Base-by-base conservation (phyloP, 1,140 invertebrate genomes). In the Coptotermes formosanus region DNA sequence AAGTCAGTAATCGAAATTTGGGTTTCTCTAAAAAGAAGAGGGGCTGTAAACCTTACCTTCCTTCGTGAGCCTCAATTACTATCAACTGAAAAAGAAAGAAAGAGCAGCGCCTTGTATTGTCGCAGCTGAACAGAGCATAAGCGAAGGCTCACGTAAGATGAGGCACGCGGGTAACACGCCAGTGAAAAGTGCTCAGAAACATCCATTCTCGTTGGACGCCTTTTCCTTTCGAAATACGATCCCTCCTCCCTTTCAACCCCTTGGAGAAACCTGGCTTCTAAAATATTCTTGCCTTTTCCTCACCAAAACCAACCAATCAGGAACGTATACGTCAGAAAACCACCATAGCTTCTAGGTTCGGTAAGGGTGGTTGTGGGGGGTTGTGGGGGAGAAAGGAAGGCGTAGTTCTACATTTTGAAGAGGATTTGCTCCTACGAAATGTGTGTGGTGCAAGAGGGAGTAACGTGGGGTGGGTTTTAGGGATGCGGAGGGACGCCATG, bases 401-500 rank as follows among this genome's bases (percentile, higher is more conserved):
- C n/a, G n/a, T 9, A 75, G 64, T 75, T 75, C 64, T 75, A 75
- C 64, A 30, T 75, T 75, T 75, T 75, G 64, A 75, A 75, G 64
- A 75, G 64, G 64, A 75, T 75, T 75, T 75, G 64, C 64, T 75
- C 64, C 64, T 75, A 75, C n/a, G 64, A 75, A 75, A 75, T 75
- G 64, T 30, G 64, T 75, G 64, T 25, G 30, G 64, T n/a, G 64
- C 25, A 30, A 16, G 64, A 75, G 64, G 64, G n/a, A 30, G n/a
- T 25, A 25, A 30, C n/a, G 4, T 8, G 64, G 14, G 64, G n/a
- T 75, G n/a, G 64, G 64, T 75, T 69, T 75, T 25, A 75, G 64
- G n/a, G 64, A 30, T 8, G n/a, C n/a, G 64, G 64, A 75, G 64
- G 64, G 64, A 75, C 64, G 64, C 64, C 64, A 75, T 75, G 64